Base-by-base conservation (phyloP, 1,140 invertebrate species). In the Hyposmocoma kahamanoa region DNA sequence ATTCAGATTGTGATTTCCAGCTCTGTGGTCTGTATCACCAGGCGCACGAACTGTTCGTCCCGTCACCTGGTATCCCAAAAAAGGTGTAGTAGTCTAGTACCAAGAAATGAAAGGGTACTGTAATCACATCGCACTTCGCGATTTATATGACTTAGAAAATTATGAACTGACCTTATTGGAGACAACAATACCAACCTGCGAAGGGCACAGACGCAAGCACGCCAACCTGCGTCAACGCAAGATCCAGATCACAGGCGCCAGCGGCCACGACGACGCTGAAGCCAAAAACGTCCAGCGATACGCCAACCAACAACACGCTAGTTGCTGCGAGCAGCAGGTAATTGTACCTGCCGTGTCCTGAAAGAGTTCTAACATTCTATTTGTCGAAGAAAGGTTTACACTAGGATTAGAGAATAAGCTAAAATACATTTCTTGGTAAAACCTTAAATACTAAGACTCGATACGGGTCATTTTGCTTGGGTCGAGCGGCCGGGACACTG, bases 271-370 rank as follows among this genome's bases (percentile, higher is more conserved):
- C 56, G 3, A 72, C 28, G n/a, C 60, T 59, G 50, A 67, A 63
- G 1, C 64, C 72, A 28, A 75, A 72, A 61, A 72, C 67, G 30
- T 75, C 72, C 36, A 71, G 4, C 0, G 64, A 60, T 3, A 67
- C 59, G 0, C 55, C 67, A 1, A 55, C 45, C 17, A 42, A 53
- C 51, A 67, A 63, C 22, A 75, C 39, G 22, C 59, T 52, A 32
- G 67, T 65, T 0, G 59, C 45, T 0, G 47, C n/a, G 17, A 75
- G 56, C 18, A 67, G 43, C 9, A 58, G 38, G 18, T 59, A 50
- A 28, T 68, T 70, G 58, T 70, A 75, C 0, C 39, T 18, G 2
- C 72, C 72, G 44, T 72, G 63, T 20, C 72, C 72, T 75, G 55
- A 2, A 57, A 62, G 8, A 17, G n/a, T n/a, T n/a, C n/a, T n/a